Evolutionary conservation across 1,140 invertebrate genomes (phyloP).

Genomic region (Cyclina sinensis): DNA sequence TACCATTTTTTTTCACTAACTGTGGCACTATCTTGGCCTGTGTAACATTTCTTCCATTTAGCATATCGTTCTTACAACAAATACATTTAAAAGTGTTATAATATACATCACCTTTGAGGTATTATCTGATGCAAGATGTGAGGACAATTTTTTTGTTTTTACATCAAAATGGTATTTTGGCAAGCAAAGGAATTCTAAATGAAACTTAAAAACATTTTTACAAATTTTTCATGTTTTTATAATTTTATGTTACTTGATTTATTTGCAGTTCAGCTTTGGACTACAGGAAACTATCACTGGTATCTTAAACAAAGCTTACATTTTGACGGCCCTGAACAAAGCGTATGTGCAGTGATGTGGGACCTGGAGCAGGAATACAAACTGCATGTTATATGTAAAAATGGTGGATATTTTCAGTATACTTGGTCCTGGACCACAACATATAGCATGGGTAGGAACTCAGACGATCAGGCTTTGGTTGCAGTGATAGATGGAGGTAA

Average conservation of each 20-base stretch:
- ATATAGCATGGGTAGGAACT: slow-evolving; percentile 87
- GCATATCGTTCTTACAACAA: too few species aligned
- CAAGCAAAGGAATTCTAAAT: too few species aligned
- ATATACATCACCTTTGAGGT: too few species aligned
- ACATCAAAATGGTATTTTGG: too few species aligned
- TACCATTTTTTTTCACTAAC: too few species aligned
- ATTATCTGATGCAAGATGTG: too few species aligned
- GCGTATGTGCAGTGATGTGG: slow-evolving; percentile 88
- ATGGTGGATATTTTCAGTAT: slow-evolving; percentile 89
- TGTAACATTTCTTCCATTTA: too few species aligned
- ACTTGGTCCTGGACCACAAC: slow-evolving; percentile 90
- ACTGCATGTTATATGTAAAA: slow-evolving; percentile 89
- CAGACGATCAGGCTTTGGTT: slow-evolving; percentile 87
- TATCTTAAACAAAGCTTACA: slow-evolving; percentile 93
- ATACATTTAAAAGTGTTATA: too few species aligned
- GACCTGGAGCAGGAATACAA: slow-evolving; percentile 89
- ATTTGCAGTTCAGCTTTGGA: slow-evolving; percentile 91
- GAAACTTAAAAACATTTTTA: too few species aligned
- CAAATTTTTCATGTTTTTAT: too few species aligned
- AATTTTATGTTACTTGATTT: background rate
- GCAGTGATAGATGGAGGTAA: slow-evolving; percentile 93
- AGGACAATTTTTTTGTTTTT: too few species aligned
- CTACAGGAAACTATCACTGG: slow-evolving; percentile 96
- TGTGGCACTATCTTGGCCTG: too few species aligned
- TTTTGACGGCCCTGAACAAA: slow-evolving; percentile 86